phyloP scores from a whole-genome alignment of 2,113 vertebrate genomes.

The Osmerus mordax region DNA sequence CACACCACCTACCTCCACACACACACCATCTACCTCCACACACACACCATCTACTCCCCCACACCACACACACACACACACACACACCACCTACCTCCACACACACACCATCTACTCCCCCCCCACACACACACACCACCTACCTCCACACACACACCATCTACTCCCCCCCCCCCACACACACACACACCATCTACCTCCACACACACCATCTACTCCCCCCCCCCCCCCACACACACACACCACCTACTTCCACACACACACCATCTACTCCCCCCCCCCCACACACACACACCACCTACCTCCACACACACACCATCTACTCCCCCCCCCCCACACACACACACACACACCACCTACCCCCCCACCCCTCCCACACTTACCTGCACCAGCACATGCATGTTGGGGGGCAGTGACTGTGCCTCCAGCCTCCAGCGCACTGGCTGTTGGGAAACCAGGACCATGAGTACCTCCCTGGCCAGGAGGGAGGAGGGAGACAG shows the following conservation, averaged over 20 bases:
- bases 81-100: no score
- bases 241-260: not conserved
- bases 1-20: no score
- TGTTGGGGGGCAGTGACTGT: constrained; percentile 45
- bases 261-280: not conserved
- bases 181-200: not conserved
- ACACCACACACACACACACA: no score
- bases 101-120: no score
- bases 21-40: no score
- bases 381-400: constrained; percentile 67
- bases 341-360: no score
- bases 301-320: not conserved
- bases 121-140: no score
- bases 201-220: not conserved
- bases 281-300: not conserved
- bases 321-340: no score
- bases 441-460: constrained; percentile 66
- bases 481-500: constrained; percentile 38
- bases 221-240: not conserved
- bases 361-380: constrained; percentile 4
- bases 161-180: not conserved
- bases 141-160: no score
- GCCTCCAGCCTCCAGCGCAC: constrained; percentile 65
- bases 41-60: no score
- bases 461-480: constrained; percentile 53